These are phyloP conservation scores for Alectoris magna DNA, from an alignment of 2,797 vertebrate species.

Conservation along the genomic window DNA sequence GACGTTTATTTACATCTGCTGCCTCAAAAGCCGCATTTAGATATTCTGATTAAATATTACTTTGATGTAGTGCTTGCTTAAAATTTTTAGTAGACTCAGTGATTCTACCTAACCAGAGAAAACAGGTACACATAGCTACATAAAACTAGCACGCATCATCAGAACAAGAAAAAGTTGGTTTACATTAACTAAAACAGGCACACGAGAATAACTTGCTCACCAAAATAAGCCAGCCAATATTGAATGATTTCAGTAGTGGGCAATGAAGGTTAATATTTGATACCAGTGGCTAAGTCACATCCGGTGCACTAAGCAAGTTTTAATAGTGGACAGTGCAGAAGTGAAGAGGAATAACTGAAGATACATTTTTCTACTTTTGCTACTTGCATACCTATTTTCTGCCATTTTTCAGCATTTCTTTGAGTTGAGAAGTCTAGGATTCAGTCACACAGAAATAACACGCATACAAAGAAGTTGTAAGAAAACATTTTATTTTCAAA, in stretches of 20 bases:
- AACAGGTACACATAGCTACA: accelerated
- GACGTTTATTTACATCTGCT: background rate
- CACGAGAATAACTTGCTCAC: background rate
- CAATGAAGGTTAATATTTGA: background rate
- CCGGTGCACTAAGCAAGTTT: background rate
- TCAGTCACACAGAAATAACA: background rate
- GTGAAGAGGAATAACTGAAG: background rate
- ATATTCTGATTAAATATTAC: background rate
- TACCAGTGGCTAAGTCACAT: background rate
- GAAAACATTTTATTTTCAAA: constrained; percentile 42
- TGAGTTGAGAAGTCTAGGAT: background rate
- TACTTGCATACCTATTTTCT: background rate
- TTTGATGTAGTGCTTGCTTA: background rate
- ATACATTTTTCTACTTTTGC: background rate
- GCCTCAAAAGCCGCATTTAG: background rate
- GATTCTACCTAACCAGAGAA: background rate
- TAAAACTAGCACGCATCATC: background rate
- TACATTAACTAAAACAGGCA: background rate
- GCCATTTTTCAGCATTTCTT: background rate
- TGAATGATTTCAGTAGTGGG: background rate
- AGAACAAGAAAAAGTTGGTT: background rate
- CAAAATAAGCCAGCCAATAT: background rate
- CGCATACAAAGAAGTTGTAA: background rate
- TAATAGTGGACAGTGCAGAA: background rate
- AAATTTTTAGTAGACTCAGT: background rate